These are phyloP conservation scores for Synanceia verrucosa DNA, from an alignment of 2,797 vertebrate species.

Conservation along the genomic window DNA sequence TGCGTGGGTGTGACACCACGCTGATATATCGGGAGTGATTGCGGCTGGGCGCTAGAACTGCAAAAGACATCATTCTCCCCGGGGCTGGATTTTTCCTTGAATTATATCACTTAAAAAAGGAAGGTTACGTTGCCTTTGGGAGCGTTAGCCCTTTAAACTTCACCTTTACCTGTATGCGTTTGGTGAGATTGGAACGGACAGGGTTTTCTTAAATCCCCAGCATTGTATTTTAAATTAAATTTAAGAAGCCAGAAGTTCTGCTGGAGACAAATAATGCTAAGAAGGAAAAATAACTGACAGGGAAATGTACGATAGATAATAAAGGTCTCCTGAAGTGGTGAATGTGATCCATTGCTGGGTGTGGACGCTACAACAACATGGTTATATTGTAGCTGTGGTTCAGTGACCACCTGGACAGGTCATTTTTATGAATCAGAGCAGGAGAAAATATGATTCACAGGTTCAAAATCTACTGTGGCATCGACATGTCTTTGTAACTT, in stretches of 20 bases:
- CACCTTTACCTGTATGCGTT: slow-evolving; percentile 14
- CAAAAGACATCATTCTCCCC: slow-evolving; percentile 50
- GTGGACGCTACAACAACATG: slow-evolving; percentile 1
- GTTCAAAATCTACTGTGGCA: not conserved
- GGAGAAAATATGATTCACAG: not conserved
- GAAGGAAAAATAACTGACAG: slow-evolving; percentile 16
- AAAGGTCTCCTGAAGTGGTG: slow-evolving; percentile 35
- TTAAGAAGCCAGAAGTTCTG: slow-evolving; percentile 9
- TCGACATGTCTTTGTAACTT: not conserved
- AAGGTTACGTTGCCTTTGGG: slow-evolving; percentile 48
- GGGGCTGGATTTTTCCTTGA: slow-evolving; percentile 41
- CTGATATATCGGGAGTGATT: slow-evolving; percentile 66
- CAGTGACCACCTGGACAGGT: not conserved
- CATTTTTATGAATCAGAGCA: not conserved
- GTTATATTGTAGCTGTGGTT: not conserved
- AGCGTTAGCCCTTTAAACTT: slow-evolving; percentile 38
- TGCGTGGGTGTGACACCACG: slow-evolving; percentile 61
- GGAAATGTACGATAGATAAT: slow-evolving; percentile 33
- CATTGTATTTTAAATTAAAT: slow-evolving; percentile 11
- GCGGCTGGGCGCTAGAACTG: slow-evolving; percentile 37
- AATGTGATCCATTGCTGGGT: slow-evolving; percentile 24
- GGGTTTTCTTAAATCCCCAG: slow-evolving; percentile 1
- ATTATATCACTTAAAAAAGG: slow-evolving; percentile 39
- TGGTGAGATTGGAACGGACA: slow-evolving; percentile 7
- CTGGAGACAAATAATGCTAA: slow-evolving; percentile 35